These are phyloP conservation scores for Drosophila cardini DNA, from an alignment of 1,140 invertebrate species.

Conservation along the genomic window DNA sequence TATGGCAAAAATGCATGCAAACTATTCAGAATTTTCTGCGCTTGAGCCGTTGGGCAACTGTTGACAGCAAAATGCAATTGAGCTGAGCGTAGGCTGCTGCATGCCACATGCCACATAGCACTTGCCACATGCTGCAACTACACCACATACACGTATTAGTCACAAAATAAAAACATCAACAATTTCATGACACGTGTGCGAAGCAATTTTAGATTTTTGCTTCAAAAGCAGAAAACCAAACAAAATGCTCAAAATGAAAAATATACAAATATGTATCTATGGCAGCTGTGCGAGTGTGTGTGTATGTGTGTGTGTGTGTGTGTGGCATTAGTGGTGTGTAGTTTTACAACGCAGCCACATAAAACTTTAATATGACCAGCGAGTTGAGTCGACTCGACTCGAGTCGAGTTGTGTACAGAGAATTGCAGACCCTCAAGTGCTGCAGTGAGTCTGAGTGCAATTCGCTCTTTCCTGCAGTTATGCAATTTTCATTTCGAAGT, in stretches of 20 bases:
- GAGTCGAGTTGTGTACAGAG: slow-evolving; percentile 6
- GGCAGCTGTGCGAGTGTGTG: slow-evolving; percentile 4
- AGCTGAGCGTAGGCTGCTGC: slow-evolving; percentile 1
- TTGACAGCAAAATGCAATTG: slow-evolving; percentile 34
- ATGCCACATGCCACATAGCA: background rate
- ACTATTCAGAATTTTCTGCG: background rate
- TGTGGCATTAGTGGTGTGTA: slow-evolving; percentile 38
- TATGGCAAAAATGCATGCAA: background rate
- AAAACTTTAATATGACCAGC: slow-evolving; percentile 64
- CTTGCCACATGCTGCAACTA: background rate
- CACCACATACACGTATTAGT: background rate
- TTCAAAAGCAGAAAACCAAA: slow-evolving; percentile 65
- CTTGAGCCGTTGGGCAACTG: background rate
- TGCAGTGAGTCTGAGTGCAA: slow-evolving; percentile 30
- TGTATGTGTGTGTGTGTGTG: slow-evolving; percentile 15
- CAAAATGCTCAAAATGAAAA: slow-evolving; percentile 59
- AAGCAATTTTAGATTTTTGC: slow-evolving; percentile 50
- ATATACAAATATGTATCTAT: slow-evolving; percentile 55
- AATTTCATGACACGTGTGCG: slow-evolving; percentile 36
- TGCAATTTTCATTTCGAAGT: slow-evolving; percentile 75
- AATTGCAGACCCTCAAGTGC: slow-evolving; percentile 36
- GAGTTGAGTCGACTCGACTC: slow-evolving; percentile 39
- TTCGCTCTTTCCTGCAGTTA: slow-evolving; percentile 49
- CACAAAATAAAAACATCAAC: slow-evolving; percentile 36
- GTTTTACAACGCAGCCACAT: slow-evolving; percentile 52